Conservation (phyloP, 2,797 vertebrate genomes). For the Lycodopsis pacificus region DNA sequence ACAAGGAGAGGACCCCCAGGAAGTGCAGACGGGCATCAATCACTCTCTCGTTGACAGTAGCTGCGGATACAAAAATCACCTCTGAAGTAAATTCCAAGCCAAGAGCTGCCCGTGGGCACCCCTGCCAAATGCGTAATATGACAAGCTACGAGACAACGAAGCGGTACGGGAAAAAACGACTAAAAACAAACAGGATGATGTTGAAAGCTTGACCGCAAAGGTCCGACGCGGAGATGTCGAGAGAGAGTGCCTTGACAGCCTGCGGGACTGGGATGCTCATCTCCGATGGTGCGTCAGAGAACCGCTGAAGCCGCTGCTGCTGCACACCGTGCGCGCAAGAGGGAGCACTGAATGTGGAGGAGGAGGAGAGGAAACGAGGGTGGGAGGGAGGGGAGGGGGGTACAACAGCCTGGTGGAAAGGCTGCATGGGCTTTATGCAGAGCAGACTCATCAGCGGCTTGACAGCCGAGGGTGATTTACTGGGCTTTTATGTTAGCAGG, state of each 20-base stretch:
- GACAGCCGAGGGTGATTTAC: slow-evolving; percentile 72
- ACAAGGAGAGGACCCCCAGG: slow-evolving; percentile 27
- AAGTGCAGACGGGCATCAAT: slow-evolving; percentile 53
- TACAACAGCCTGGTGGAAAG: slow-evolving; percentile 62
- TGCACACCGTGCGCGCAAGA: slow-evolving; percentile 75
- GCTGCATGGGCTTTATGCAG: slow-evolving; percentile 71
- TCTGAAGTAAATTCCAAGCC: slow-evolving; percentile 81
- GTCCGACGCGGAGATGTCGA: slow-evolving; percentile 66
- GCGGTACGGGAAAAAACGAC: background rate
- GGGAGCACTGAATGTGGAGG: slow-evolving; percentile 77
- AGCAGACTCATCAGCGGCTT: slow-evolving; percentile 65
- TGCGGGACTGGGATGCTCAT: slow-evolving; percentile 76
- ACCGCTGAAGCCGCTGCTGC: slow-evolving; percentile 70
- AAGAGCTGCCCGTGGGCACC: slow-evolving; percentile 67
- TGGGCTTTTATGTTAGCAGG: slow-evolving; percentile 50
- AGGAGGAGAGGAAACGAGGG: slow-evolving; percentile 66
- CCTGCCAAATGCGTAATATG: slow-evolving; percentile 47
- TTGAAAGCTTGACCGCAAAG: slow-evolving; percentile 58
- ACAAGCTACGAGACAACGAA: slow-evolving; percentile 18
- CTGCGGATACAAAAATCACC: slow-evolving; percentile 72
- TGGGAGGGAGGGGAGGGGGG: slow-evolving; percentile 41
- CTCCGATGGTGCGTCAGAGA: slow-evolving; percentile 81
- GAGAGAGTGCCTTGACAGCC: slow-evolving; percentile 69
- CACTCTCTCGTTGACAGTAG: slow-evolving; percentile 74
- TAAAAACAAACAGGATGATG: slow-evolving; percentile 20